Evolutionary conservation across 2,797 vertebrate species (phyloP).

Genomic region (Channallabes apus): DNA sequence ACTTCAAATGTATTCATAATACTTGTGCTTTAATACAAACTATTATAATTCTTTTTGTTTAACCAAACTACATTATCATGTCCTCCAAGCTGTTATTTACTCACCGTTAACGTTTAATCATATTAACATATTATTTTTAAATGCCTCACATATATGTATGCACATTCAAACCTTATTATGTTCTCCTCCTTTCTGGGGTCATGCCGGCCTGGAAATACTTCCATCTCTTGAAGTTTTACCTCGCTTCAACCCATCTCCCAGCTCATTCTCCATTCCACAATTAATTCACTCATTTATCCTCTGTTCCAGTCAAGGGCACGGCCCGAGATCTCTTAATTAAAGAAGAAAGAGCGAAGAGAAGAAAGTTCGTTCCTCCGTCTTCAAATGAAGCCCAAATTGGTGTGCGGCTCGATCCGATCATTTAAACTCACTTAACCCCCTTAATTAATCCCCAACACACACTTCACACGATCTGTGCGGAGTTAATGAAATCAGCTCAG

Average conservation of each 20-base stretch:
- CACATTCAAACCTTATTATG: slow-evolving; percentile 39
- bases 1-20: background rate
- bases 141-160: slow-evolving; percentile 7
- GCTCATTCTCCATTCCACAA: slow-evolving; percentile 58
- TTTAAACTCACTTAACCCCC: slow-evolving; percentile 71
- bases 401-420: slow-evolving; percentile 67
- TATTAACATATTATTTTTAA: slow-evolving; percentile 12
- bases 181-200: slow-evolving; percentile 27
- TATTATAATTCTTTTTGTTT: background rate
- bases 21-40: background rate
- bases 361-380: slow-evolving; percentile 60
- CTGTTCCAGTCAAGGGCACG: slow-evolving; percentile 66
- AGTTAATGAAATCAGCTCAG: slow-evolving; percentile 68
- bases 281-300: slow-evolving; percentile 65
- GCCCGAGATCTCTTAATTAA: slow-evolving; percentile 67
- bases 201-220: slow-evolving; percentile 19
- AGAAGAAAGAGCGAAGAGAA: slow-evolving; percentile 54
- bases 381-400: slow-evolving; percentile 65
- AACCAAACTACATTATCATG: background rate
- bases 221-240: slow-evolving; percentile 41
- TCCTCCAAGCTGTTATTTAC: slow-evolving; percentile 27
- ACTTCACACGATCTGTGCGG: slow-evolving; percentile 47
- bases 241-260: slow-evolving; percentile 39
- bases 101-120: slow-evolving; percentile 28
- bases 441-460: slow-evolving; percentile 65